Conservation (phyloP, 2,113 vertebrate genomes). For the Mionectes macconnelli region DNA sequence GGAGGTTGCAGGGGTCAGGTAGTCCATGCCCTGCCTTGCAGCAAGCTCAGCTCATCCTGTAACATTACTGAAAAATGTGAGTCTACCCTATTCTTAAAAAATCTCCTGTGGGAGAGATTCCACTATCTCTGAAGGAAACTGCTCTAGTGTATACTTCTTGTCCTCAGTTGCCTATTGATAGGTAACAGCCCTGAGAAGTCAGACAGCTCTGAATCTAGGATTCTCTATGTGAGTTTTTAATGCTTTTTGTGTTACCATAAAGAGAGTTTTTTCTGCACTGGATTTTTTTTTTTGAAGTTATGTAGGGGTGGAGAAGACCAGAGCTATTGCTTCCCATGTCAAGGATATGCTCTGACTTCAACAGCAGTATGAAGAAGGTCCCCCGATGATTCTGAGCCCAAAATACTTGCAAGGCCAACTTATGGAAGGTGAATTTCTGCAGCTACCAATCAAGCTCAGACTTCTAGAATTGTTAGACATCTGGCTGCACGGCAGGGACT, state of each 20-base stretch:
- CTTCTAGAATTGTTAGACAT: neutral
- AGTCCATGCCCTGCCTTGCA: neutral
- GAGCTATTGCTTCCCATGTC: neutral
- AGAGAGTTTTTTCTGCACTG: neutral
- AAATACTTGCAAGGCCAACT: neutral
- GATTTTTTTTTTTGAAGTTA: neutral
- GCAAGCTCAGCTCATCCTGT: neutral
- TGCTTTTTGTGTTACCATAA: neutral
- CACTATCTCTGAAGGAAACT: neutral
- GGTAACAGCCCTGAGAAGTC: neutral
- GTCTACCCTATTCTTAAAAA: neutral
- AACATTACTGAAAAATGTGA: neutral
- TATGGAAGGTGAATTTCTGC: neutral
- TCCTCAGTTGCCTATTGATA: neutral
- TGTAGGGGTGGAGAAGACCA: neutral
- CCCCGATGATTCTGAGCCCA: neutral
- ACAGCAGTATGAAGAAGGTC: neutral
- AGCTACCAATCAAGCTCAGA: neutral
- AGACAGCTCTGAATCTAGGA: neutral
- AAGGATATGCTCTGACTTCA: neutral
- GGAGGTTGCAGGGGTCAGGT: neutral
- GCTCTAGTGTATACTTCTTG: neutral
- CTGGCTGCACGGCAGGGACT: neutral
- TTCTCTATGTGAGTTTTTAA: neutral
- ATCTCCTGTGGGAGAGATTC: neutral